A percentile compares a stretch with the other conserved stretches of the same genome.
These are phyloP conservation scores for Yponomeuta evonymella DNA, from an alignment of 2,888 invertebrate species.

Conservation along the genomic window DNA sequence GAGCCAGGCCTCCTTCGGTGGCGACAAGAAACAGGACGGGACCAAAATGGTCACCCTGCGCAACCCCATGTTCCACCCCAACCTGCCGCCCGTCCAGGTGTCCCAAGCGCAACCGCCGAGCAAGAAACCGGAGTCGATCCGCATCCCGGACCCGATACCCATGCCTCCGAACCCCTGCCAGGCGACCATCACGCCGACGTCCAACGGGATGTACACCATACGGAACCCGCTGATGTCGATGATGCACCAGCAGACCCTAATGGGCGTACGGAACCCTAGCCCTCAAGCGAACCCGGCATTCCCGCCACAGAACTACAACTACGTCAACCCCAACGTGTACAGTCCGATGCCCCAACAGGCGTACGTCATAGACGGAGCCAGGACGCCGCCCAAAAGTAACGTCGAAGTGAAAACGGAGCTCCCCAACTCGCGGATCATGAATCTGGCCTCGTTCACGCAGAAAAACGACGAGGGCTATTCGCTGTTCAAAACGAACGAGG, in stretches of 20 bases:
- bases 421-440: constrained; percentile 51
- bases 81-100: constrained; percentile 58
- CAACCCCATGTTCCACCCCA: constrained; percentile 85
- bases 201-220: constrained; percentile 88
- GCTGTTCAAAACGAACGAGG: constrained; percentile 54
- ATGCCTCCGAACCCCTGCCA: constrained; percentile 68
- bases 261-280: constrained; percentile 34
- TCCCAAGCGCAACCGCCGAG: constrained; percentile 40
- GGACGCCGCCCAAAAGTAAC: constrained; percentile 33
- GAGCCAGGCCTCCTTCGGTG: constrained; percentile 20
- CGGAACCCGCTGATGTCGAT: constrained; percentile 81
- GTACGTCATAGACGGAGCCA: constrained; percentile 33
- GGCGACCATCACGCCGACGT: constrained; percentile 69
- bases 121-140: constrained; percentile 46
- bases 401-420: constrained; percentile 38
- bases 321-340: constrained; percentile 49
- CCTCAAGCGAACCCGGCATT: constrained; percentile 38
- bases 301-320: constrained; percentile 45
- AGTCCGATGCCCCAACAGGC: constrained; percentile 29
- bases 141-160: constrained; percentile 64
- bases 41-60: constrained; percentile 85
- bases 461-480: constrained; percentile 69
- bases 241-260: constrained; percentile 63
- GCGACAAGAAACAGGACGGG: constrained; percentile 45
- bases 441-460: constrained; percentile 63